Base-by-base conservation (phyloP, 2,888 invertebrate species). In the Cosmorhoe ocellata region DNA sequence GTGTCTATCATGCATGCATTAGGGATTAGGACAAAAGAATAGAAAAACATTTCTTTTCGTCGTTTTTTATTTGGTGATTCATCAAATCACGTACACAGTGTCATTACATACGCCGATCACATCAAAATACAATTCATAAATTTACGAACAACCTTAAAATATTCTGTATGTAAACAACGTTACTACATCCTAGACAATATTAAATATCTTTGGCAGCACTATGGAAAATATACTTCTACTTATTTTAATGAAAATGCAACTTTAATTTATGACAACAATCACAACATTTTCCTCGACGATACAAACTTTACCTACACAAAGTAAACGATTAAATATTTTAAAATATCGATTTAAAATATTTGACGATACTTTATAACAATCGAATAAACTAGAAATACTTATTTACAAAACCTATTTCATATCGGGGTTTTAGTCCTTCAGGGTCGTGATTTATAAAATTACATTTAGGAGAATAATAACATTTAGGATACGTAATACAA, bases 191-290 rank as follows among this genome's bases (percentile, higher is more conserved):
- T 89, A 89, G 76, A 81, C 81, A 83, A 80, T 75, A 78, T 80
- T 81, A 79, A 83, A 52, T 81, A 84, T 84, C 79, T 91, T 91
- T 91, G 91, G 91, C 91, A 90, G 90, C 91, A 73, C 91, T 91
- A 91, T 90, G 85, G 89, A 90, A 91, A 90, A 91, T 91, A 91
- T 90, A 87, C 67, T 80, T 86, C 88, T 89, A 79, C 74, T 71
- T 85, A 83, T 77, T 75, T 79, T 79, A 83, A 83, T 86, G 84
- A 87, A 87, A 89, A 89, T 87, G 86, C 87, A 87, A 89, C 82
- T 85, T 88, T 72, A 80, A 81, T 82, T 84, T 59, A 58, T 62
- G 58, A 40, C 86, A 88, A 89, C 86, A 86, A 88, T 88, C 88
- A 90, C 89, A 90, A 89, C 88, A 85, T 76, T 84, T 24, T 81